Evolutionary conservation across 2,797 vertebrate genomes (phyloP), one percentile per base, ranked within the genome.

Genomic region (Trachops cirrhosus): DNA sequence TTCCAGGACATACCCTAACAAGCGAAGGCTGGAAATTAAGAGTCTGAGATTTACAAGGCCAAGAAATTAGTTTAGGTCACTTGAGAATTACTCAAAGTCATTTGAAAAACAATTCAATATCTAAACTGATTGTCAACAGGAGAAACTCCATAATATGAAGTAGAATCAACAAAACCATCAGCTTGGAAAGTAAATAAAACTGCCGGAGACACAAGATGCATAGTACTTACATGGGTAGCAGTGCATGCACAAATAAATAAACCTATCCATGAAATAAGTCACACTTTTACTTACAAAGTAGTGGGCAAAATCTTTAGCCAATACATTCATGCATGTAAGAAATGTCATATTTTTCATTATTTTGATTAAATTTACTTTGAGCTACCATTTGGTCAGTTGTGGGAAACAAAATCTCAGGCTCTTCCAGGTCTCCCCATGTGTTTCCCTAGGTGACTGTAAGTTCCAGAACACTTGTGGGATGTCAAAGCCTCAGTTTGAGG

Each of bases 11-110:
- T 75, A 83, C 24, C 50, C 71, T 91, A 95, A 88, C 1, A 86
- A 90, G 32, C 67, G 50, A 77, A 86, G 70, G 37, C 48, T 96
- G 88, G 91, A 96, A 93, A 95, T 93, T 75, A 96, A 95, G 84
- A 94, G 77, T 94, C 48, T 95, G 80, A 89, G 57, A 95, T 93
- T 95, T 83, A 92, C 52, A 89, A 93, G 82, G 71, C 57, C 83
- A 94, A 93, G 64, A 94, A 93, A 95, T 97, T 92, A 90, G 77
- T 86, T 86, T 96, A 93, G 64, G 44, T 92, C 71, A 89, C 64
- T 54, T 57, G 82, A 93, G 91, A 88, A 67, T 94, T 93, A 82
- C 67, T 52, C 92, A 82, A 93, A 75, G 46, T 86, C 34, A 84
- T 94, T 67, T 85, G 86, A 90, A 93, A 97, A 89, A 52, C 73